Evolutionary conservation across 2,888 invertebrate species (phyloP).

Genomic region (Romanomermis culicivorax): DNA sequence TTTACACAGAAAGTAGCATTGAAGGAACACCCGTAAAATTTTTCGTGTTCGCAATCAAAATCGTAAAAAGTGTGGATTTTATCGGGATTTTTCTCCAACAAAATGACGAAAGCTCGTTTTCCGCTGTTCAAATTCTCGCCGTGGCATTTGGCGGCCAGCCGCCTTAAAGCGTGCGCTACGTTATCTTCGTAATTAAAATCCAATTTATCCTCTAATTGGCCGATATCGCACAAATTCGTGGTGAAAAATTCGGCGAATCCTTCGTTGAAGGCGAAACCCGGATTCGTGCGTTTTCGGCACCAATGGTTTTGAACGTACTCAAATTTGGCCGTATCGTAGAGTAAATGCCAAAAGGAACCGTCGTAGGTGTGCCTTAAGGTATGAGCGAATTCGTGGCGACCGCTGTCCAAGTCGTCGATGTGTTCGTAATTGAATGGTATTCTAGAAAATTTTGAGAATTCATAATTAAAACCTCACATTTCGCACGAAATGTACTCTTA

Average conservation of each 20-base stretch:
- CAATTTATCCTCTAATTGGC: neutral
- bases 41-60: neutral
- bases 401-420: neutral
- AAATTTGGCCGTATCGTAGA: neutral
- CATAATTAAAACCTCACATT: too few species aligned
- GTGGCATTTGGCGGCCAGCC: neutral
- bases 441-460: too few species aligned
- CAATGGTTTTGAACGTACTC: neutral
- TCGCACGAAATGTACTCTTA: too few species aligned
- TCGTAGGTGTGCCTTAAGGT: neutral
- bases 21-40: too few species aligned
- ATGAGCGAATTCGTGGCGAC: neutral
- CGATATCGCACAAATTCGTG: too few species aligned
- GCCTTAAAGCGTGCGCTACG: neutral
- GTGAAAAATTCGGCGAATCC: neutral
- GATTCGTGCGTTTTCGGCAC: neutral
- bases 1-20: too few species aligned
- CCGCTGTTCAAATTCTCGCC: neutral
- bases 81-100: neutral
- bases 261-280: neutral
- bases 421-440: too few species aligned
- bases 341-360: neutral
- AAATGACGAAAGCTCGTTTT: neutral
- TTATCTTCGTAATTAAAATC: neutral
- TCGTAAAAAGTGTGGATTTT: neutral